A percentile compares a stretch with the other conserved stretches of the same genome.
Conservation (phyloP, 2,113 vertebrate genomes). For the Rhodinocichla rosea region DNA sequence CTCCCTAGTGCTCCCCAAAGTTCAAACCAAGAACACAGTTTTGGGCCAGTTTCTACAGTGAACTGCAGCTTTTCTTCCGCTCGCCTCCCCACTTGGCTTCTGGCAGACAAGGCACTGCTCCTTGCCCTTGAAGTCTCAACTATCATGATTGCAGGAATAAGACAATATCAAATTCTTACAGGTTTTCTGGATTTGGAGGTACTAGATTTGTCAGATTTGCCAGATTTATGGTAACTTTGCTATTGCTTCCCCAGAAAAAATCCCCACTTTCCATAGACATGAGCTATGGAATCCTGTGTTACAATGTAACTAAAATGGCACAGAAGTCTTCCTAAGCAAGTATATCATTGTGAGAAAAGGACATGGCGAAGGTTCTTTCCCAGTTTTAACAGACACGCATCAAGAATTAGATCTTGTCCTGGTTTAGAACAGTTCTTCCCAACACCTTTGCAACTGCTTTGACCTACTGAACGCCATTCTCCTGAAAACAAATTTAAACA, state of each 20-base stretch:
- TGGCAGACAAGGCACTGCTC: neutral
- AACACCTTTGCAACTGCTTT: neutral
- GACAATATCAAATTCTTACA: neutral
- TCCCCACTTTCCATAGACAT: fast-evolving
- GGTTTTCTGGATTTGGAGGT: neutral
- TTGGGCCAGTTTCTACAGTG: neutral
- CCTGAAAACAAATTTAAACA: neutral
- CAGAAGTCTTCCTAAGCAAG: neutral
- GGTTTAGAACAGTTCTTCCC: neutral
- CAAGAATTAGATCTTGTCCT: neutral
- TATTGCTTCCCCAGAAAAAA: neutral
- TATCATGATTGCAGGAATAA: neutral
- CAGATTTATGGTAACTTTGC: neutral
- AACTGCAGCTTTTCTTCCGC: neutral
- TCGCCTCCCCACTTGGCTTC: neutral
- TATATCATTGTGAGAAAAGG: neutral
- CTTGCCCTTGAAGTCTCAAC: neutral
- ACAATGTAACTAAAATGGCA: neutral
- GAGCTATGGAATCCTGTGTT: neutral
- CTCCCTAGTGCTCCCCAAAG: neutral
- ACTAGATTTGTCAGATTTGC: neutral
- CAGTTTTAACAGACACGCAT: neutral
- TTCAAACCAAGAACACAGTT: neutral
- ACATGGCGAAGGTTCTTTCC: neutral
- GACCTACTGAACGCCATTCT: neutral